phyloP scores from a whole-genome alignment of 2,888 invertebrate species.

The Lasioglossum figueresi region DNA sequence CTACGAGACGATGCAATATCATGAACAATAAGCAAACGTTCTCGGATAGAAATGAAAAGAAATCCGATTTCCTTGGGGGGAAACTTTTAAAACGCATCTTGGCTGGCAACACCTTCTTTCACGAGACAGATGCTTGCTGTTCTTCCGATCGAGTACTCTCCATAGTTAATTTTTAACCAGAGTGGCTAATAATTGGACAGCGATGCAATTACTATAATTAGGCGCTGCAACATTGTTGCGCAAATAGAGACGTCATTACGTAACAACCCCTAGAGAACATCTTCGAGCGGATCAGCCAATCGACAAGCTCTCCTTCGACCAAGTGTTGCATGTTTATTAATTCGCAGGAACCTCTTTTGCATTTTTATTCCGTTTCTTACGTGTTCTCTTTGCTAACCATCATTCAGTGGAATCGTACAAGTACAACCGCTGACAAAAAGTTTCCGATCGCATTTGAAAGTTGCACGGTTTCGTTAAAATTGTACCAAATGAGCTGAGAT shows the following conservation, averaged over 20 bases:
- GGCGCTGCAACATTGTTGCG: conserved; percentile 9
- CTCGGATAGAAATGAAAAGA: background rate
- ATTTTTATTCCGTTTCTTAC: background rate
- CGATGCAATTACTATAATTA: conserved; percentile 33
- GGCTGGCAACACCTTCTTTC: background rate
- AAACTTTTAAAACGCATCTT: background rate
- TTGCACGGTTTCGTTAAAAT: background rate
- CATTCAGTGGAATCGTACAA: background rate
- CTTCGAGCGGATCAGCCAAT: background rate
- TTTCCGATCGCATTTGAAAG: background rate
- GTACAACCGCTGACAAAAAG: background rate
- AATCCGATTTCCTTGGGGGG: background rate
- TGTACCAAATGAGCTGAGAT: background rate
- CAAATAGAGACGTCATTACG: background rate
- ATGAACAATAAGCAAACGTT: background rate
- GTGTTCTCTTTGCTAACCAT: background rate
- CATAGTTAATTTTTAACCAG: background rate
- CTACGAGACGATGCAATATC: background rate
- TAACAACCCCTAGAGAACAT: background rate
- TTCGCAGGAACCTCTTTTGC: background rate
- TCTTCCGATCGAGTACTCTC: background rate
- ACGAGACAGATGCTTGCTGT: no score
- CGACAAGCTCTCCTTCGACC: background rate
- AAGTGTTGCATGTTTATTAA: background rate
- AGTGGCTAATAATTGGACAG: background rate